Evolutionary conservation across 2,888 invertebrate genomes (phyloP), one percentile per base, ranked within the genome.

Genomic region (Anticlea derivata): DNA sequence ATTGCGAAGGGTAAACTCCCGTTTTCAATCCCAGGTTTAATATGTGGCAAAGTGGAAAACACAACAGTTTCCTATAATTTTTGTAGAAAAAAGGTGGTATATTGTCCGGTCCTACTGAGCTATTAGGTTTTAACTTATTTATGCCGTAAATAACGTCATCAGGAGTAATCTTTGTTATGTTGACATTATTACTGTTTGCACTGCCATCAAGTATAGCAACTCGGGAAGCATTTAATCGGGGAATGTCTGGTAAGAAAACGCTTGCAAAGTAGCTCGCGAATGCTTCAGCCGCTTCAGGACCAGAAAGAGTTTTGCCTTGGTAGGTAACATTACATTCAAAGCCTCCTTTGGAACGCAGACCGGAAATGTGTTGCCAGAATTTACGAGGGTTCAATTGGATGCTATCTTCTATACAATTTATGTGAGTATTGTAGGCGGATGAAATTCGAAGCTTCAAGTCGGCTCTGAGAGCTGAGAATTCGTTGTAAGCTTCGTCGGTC

Each of bases 11-110:
- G 7, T 29, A 44, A 1, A 17, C 7, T 6, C 31, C 31, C 1
- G 41, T 29, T 7, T 23, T 8, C 1, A 41, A 23, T 2, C 23
- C 8, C 6, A 41, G 24, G 12, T 41, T 41, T 5, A 41, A 41
- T 2, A 41, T 31, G n/a, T 41, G 41, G 1, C 23, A 31, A 1
- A 41, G 31, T 3, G 41, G 41, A 4, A 2, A 7, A 3, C 23
- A 31, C 12, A 41, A 31, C 5, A 13, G 7, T 7, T 31, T 41
- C 8, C 1, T n/a, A 1, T 30, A 22, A 6, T 7, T 7, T 8
- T 33, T 31, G 1, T 31, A 0, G 1, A 41, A 1, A 12, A 5
- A 2, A 12, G 30, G 10, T 17, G 27, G 38, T 7, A 39, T n/a
- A 2, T 27, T 17, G 5, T 39, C 38, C 1, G 38, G 38, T 0